Percentiles rank a stretch among this genome's conserved stretches.
These are phyloP conservation scores for Pseudomyrmex flavicornis DNA, from an alignment of 1,140 invertebrate genomes.

Conservation along the genomic window DNA sequence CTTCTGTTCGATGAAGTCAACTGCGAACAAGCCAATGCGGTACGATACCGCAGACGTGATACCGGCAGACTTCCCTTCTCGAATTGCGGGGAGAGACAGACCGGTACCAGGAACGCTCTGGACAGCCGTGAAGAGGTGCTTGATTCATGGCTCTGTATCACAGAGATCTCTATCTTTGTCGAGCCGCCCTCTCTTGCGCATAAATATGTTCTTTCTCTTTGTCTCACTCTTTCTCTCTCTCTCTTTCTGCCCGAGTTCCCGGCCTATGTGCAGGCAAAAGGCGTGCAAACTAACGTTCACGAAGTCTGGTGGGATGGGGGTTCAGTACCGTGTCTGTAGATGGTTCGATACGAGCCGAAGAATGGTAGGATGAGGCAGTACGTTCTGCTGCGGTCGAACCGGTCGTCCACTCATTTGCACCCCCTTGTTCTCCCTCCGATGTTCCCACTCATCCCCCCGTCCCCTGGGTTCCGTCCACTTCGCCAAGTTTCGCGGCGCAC, in stretches of 20 bases:
- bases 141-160: conserved; percentile 61
- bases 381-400: conserved; percentile 75
- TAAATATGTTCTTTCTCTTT: conserved; percentile 46
- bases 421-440: conserved; percentile 73
- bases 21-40: not conserved
- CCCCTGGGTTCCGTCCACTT: conserved; percentile 15
- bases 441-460: not conserved
- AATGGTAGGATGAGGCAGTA: conserved; percentile 46
- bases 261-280: conserved; percentile 25
- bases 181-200: conserved; percentile 8
- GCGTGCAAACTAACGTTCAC: conserved; percentile 39
- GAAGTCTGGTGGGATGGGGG: not conserved
- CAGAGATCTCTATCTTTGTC: conserved; percentile 37
- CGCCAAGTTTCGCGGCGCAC: not conserved
- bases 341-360: conserved; percentile 51
- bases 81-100: conserved; percentile 34
- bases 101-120: conserved; percentile 39
- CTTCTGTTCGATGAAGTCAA: conserved; percentile 14
- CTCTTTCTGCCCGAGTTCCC: conserved; percentile 15
- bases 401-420: conserved; percentile 79
- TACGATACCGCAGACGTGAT: conserved; percentile 41
- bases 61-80: conserved; percentile 21
- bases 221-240: conserved; percentile 35
- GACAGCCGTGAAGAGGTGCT: conserved; percentile 60
- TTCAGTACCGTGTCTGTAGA: conserved; percentile 40